phyloP scores from a whole-genome alignment of 2,113 vertebrate genomes.

The Scartelaos histophorus region DNA sequence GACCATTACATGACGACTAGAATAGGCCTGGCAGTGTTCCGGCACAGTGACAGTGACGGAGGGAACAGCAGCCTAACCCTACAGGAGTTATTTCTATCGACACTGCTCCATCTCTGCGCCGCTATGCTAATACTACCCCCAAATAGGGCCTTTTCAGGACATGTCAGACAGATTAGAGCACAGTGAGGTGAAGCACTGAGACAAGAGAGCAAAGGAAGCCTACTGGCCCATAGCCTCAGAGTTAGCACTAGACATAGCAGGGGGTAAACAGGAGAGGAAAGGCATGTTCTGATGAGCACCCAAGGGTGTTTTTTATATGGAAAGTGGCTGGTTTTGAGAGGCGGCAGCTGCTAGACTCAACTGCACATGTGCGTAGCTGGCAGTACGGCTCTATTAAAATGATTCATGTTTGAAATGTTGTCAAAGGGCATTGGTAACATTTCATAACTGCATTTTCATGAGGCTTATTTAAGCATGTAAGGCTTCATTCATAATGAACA shows the following conservation, averaged over 20 bases:
- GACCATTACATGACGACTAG: neutral
- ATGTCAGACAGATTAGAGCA: conserved; percentile 54
- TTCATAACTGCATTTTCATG: too few species aligned
- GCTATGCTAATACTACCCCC: conserved; percentile 30
- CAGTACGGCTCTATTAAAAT: neutral
- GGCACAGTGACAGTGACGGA: conserved; percentile 9
- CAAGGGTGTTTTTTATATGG: conserved; percentile 37
- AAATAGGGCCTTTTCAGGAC: conserved; percentile 46
- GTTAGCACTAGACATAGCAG: conserved; percentile 7
- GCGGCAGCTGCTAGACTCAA: conserved; percentile 43
- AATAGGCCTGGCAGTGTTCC: neutral
- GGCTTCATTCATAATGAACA: too few species aligned
- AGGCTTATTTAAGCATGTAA: too few species aligned
- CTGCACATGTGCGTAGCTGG: neutral
- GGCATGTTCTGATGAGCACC: conserved; percentile 19
- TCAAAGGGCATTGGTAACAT: neutral
- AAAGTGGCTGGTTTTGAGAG: conserved; percentile 43
- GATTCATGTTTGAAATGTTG: neutral
- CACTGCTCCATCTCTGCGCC: conserved; percentile 21
- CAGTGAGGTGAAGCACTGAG: conserved; percentile 32
- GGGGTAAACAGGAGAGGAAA: conserved; percentile 17
- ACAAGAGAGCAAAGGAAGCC: conserved; percentile 39
- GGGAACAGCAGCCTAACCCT: conserved; percentile 16
- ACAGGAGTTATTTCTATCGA: conserved; percentile 38
- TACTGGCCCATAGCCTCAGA: conserved; percentile 27